Base-by-base conservation (phyloP, 1,140 invertebrate species). In the Magallana ariakensis region DNA sequence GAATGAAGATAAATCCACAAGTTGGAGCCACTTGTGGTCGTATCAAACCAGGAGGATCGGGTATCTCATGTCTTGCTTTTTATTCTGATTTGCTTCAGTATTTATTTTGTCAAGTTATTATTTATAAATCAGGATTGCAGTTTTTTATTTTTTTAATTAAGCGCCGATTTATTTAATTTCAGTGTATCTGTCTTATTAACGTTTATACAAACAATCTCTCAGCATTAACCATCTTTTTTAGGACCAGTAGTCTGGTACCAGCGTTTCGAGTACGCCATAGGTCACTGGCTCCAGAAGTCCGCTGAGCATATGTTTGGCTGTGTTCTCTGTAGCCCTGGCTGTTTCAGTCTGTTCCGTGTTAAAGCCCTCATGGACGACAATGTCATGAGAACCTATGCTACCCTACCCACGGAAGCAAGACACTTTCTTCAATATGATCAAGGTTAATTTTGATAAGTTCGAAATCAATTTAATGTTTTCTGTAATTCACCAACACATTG, bases 351-450 rank as follows among this genome's bases (percentile, higher is more conserved):
- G 0, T 99, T 99, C 95, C 96, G 99, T 94, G 98, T 89, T 13
- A 91, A 91, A n/a, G 98, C 98, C 90, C 95, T 99, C 33, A 99
- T 99, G 98, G 98, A 99, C 92, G 98, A 99, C 92, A 99, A 99
- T 92, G 98, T 99, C 1, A 99, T 99, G 98, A 97, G 97, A 92
- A 98, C 97, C 93, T 99, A 99, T 93, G 99, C 99, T 0, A 94
- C 86, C 15, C 53, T 87, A 55, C 87, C 89, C 57, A 94, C 95
- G 2, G 94, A 94, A 70, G 94, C 96, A 88, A 94, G 96, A 10
- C 90, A 94, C 33, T 95, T 96, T 88, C 96, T 96, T 88, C 96
- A 96, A 90, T 96, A 95, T 90, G 96, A 96, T 94, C 96, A 96
- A 94, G 96, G 95, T 95, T 90, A 15, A 81, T 80, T 7, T 22